Evolutionary conservation across 2,797 vertebrate species (phyloP), one percentile per base, ranked within the genome.

Genomic region (Anguilla marmorata): DNA sequence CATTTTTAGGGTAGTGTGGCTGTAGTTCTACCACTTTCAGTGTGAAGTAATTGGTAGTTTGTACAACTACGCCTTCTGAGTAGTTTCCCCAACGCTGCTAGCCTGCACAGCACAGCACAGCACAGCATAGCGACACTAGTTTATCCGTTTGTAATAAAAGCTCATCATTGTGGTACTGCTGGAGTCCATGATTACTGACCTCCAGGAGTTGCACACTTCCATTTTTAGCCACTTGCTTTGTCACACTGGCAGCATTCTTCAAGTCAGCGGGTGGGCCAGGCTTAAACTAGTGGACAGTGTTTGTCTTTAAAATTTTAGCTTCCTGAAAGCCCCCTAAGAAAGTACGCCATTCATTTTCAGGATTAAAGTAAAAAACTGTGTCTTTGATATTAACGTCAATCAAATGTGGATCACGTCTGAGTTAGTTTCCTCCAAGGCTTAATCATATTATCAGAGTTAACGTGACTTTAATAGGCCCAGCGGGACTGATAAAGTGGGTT

Each of bases 391-490:
- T 19, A 80, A 45, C 41, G 14, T 9, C 37, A 21, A 2, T 80
- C 4, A 48, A 45, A 82, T 50, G 16, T 19, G 50, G 24, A 50
- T 9, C 21, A 11, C 21, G 24, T 82, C 79, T 8, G 19, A 82
- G 19, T n/a, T 48, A 50, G 79, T 24, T 82, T 82, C 45, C 79
- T 82, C n/a, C 14, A 21, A 8, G 9, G 79, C 45, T 82, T 21
- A 50, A 24, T 82, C 79, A 91, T 92, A 94, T 93, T 95, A 94
- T 95, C 93, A 95, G 93, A 95, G 94, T 94, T 94, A 95, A 94
- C 95, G 94, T 93, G 93, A 92, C 93, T 95, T 95, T 95, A 95
- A 96, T 94, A 90, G 94, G 91, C 90, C 94, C 94, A 1, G 88
- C 87, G 94, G 96, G 95, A 94, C 91, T 85, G 91, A 92, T 95